phyloP scores from a whole-genome alignment of 2,888 invertebrate species.

The Lacanobia oleracea region DNA sequence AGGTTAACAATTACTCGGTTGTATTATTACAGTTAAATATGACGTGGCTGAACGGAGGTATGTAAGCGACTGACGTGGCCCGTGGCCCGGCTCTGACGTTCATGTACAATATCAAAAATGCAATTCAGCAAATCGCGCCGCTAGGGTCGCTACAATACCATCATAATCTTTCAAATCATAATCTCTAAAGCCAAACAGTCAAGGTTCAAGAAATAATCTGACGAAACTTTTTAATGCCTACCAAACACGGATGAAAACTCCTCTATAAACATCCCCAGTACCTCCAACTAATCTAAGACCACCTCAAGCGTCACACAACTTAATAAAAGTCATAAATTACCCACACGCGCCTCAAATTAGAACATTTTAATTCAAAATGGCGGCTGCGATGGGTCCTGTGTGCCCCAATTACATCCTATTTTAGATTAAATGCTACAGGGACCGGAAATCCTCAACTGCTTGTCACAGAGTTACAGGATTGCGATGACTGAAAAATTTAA shows the following conservation, averaged over 20 bases:
- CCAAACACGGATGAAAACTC: slow-evolving; percentile 1
- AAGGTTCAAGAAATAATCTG: neutral
- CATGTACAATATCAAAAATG: too few relatives aligned
- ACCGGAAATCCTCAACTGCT: slow-evolving; percentile 35
- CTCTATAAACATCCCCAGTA: neutral
- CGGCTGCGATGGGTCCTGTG: slow-evolving; percentile 22
- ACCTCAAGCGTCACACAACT: slow-evolving; percentile 16
- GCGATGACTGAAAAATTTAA: slow-evolving; percentile 13
- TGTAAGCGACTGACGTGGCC: too few relatives aligned
- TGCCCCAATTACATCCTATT: slow-evolving; percentile 49
- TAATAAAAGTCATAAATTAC: slow-evolving; percentile 51
- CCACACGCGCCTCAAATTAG: slow-evolving; percentile 47
- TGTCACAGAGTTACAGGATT: slow-evolving; percentile 27
- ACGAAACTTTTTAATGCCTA: neutral
- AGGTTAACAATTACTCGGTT: too few relatives aligned
- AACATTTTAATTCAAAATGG: slow-evolving; percentile 59
- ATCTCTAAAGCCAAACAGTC: neutral
- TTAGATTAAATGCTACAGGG: slow-evolving; percentile 45
- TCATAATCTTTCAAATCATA: neutral
- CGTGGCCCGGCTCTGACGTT: too few relatives aligned
- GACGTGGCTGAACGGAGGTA: too few relatives aligned
- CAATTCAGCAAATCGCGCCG: too few relatives aligned
- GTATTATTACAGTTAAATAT: too few relatives aligned
- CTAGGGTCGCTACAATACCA: too few relatives aligned
- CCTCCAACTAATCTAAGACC: slow-evolving; percentile 9